phyloP scores from a whole-genome alignment of 2,113 vertebrate species.

The Myxocyprinus asiaticus region DNA sequence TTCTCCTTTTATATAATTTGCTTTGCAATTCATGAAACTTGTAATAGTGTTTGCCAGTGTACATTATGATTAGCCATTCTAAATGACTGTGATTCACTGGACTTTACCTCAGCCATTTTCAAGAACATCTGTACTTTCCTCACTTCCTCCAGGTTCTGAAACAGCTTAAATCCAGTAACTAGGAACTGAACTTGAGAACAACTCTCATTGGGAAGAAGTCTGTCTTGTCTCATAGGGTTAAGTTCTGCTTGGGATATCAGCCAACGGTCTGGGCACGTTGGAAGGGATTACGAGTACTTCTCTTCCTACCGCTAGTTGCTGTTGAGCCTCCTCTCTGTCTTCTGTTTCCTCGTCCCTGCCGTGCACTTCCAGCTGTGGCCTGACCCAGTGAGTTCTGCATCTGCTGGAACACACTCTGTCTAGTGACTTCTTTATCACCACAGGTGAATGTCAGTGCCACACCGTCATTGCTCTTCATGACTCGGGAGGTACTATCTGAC shows the following conservation, averaged over 20 bases:
- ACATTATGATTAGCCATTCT: background rate
- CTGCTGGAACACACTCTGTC: slow-evolving; percentile 85
- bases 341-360: slow-evolving; percentile 59
- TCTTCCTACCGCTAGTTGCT: slow-evolving; percentile 56
- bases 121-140: background rate
- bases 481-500: slow-evolving; percentile 88
- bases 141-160: background rate
- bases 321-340: slow-evolving; percentile 67
- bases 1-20: background rate
- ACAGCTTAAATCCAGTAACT: background rate
- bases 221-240: background rate
- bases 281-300: slow-evolving; percentile 66
- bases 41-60: background rate
- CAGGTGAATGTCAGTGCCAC: slow-evolving; percentile 91
- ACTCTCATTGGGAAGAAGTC: no score
- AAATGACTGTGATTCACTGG: background rate
- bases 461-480: slow-evolving; percentile 89
- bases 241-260: slow-evolving; percentile 49
- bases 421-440: slow-evolving; percentile 75
- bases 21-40: background rate
- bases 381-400: slow-evolving; percentile 73
- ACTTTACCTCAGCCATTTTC: background rate
- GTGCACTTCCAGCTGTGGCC: slow-evolving; percentile 60
- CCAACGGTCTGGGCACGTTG: slow-evolving; percentile 51
- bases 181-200: background rate